These are phyloP conservation scores for Lottia gigantea DNA, from an alignment of 2,888 invertebrate genomes.

Conservation along the genomic window DNA sequence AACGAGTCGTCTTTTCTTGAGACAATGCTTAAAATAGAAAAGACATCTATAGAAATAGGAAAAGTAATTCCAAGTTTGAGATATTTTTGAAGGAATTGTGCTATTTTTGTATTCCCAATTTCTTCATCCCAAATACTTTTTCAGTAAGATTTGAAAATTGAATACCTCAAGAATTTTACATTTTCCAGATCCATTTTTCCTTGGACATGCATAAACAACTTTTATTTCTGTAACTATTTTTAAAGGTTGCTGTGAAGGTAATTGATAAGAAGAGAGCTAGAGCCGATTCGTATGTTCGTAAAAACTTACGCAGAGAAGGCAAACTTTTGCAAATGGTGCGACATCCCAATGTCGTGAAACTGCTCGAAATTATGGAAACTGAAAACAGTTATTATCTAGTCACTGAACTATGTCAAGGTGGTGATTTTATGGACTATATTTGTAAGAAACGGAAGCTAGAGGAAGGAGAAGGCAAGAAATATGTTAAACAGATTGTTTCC, in stretches of 20 bases:
- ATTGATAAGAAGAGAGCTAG: slow-evolving; percentile 65
- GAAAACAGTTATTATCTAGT: slow-evolving; percentile 67
- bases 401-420: slow-evolving; percentile 63
- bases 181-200: no score
- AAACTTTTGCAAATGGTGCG: slow-evolving; percentile 63
- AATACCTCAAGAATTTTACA: no score
- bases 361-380: slow-evolving; percentile 67
- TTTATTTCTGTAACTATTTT: no score
- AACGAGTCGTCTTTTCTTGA: no score
- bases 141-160: no score
- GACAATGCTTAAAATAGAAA: no score
- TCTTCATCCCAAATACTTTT: no score
- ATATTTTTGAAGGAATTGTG: no score
- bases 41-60: no score
- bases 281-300: slow-evolving; percentile 64
- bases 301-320: slow-evolving; percentile 64
- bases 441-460: slow-evolving; percentile 56
- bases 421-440: slow-evolving; percentile 66
- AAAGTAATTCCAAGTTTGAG: no score
- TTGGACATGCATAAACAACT: no score
- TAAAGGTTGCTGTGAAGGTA: slow-evolving; percentile 65
- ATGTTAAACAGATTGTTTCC: slow-evolving; percentile 63
- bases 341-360: slow-evolving; percentile 62
- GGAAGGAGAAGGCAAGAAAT: slow-evolving; percentile 59
- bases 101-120: no score